phyloP scores from a whole-genome alignment of 1,140 invertebrate genomes.

The Maconellicoccus hirsutus region DNA sequence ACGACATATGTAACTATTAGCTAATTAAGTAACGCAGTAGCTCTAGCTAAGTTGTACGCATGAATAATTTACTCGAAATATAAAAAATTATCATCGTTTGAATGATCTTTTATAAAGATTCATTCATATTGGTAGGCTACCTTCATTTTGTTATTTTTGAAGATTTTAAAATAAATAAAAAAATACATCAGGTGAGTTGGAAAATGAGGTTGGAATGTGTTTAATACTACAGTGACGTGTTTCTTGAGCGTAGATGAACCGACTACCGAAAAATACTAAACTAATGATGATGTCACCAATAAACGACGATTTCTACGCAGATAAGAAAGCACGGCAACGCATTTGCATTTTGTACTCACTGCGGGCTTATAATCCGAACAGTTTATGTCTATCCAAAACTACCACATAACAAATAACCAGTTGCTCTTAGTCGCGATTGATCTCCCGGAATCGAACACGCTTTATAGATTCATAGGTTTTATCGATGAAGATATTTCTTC shows the following conservation, averaged over 20 bases:
- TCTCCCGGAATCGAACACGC: too few relatives aligned
- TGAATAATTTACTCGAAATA: too few relatives aligned
- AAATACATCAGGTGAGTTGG: neutral
- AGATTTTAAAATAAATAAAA: neutral
- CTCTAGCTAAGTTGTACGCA: too few relatives aligned
- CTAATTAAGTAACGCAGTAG: too few relatives aligned
- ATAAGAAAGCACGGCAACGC: neutral
- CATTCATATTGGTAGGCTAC: too few relatives aligned
- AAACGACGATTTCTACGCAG: slow-evolving; percentile 13
- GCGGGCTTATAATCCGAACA: too few relatives aligned
- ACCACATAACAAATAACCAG: neutral
- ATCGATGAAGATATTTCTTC: too few relatives aligned
- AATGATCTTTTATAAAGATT: too few relatives aligned
- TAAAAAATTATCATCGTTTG: too few relatives aligned
- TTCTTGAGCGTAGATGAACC: neutral
- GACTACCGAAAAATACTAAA: neutral
- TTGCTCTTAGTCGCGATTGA: neutral
- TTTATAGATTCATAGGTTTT: too few relatives aligned
- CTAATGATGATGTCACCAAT: slow-evolving; percentile 21
- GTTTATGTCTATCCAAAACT: neutral
- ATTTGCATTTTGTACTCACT: neutral
- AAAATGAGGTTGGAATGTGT: slow-evolving; percentile 2
- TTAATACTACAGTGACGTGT: neutral
- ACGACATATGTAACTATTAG: too few relatives aligned
- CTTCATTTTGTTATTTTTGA: too few relatives aligned